Evolutionary conservation across 2,113 vertebrate species (phyloP).

Genomic region (Pollimyrus isidori): DNA sequence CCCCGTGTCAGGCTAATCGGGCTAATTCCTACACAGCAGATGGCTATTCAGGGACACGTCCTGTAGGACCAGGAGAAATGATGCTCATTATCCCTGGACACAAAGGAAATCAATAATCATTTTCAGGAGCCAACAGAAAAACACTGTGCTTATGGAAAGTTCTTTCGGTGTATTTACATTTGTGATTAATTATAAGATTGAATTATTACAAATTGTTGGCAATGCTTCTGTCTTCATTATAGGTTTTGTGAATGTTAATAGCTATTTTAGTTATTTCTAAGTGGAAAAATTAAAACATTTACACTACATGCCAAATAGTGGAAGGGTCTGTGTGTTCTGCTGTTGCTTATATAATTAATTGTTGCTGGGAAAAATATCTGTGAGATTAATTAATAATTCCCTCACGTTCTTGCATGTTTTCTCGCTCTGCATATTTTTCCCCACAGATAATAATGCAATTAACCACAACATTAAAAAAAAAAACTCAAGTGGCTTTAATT

Average conservation of each 20-base stretch:
- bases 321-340: conserved; percentile 37
- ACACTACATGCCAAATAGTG: conserved; percentile 31
- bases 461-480: conserved; percentile 55
- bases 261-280: neutral
- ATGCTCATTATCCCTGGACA: conserved; percentile 24
- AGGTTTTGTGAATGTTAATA: conserved; percentile 43
- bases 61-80: neutral
- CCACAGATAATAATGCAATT: conserved; percentile 67
- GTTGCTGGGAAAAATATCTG: conserved; percentile 52
- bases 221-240: conserved; percentile 41
- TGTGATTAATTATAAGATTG: neutral
- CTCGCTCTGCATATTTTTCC: conserved; percentile 58
- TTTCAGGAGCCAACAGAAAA: neutral
- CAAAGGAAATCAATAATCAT: conserved; percentile 46
- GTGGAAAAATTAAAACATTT: neutral
- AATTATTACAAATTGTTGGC: neutral
- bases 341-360: conserved; percentile 41
- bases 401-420: conserved; percentile 59
- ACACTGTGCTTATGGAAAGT: neutral
- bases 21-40: conserved; percentile 2
- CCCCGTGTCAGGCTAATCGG: neutral
- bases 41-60: neutral
- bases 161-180: neutral
- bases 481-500: conserved; percentile 64
- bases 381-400: conserved; percentile 53